Evolutionary conservation across 1,140 invertebrate genomes (phyloP).

Genomic region (Cydia pomonella): DNA sequence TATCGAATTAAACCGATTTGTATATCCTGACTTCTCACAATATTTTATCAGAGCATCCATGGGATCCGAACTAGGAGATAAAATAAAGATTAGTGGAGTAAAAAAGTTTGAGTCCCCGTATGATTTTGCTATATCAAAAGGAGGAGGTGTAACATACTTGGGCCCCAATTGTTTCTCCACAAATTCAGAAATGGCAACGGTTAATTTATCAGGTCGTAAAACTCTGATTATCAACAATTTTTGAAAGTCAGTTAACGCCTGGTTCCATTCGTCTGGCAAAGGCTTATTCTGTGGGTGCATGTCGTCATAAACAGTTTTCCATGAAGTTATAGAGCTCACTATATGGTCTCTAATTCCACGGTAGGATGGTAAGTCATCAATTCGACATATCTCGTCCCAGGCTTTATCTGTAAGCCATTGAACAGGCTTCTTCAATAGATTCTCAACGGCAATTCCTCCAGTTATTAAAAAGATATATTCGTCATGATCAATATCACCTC

Average conservation of each 20-base stretch:
- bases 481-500: conserved; percentile 86
- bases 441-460: conserved; percentile 89
- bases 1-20: conserved; percentile 89
- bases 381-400: conserved; percentile 91
- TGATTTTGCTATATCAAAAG: conserved; percentile 92
- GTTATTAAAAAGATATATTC: conserved; percentile 92
- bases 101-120: conserved; percentile 91
- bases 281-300: conserved; percentile 84
- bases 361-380: conserved; percentile 85
- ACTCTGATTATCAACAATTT: conserved; percentile 90
- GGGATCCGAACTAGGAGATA: conserved; percentile 95
- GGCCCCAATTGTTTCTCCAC: conserved; percentile 87
- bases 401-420: conserved; percentile 91
- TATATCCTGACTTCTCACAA: conserved; percentile 89
- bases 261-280: conserved; percentile 85
- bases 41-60: conserved; percentile 89
- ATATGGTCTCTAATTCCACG: conserved; percentile 81
- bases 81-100: conserved; percentile 94
- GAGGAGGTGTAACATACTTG: conserved; percentile 91
- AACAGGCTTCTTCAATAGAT: conserved; percentile 85
- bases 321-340: conserved; percentile 78
- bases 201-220: conserved; percentile 92
- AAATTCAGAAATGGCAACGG: conserved; percentile 83
- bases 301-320: conserved; percentile 89
- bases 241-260: conserved; percentile 86